Base-by-base conservation (phyloP, 2,113 vertebrate species). In the Hypocryptadius cinnamomeus region DNA sequence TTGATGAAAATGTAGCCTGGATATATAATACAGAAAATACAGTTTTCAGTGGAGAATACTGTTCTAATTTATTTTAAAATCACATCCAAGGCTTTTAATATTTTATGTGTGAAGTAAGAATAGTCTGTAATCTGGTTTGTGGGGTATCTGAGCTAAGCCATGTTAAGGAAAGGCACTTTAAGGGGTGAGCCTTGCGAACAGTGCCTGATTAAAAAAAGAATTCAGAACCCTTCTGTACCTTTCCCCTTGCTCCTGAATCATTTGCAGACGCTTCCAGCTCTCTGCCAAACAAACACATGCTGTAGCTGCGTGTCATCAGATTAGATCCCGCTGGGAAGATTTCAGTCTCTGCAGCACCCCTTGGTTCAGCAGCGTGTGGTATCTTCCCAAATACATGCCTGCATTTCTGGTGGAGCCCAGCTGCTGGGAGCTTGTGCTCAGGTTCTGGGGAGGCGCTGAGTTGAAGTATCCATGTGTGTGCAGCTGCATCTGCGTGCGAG, bases 351-450 rank as follows among this genome's bases (percentile, higher is more conserved):
- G 57, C 47, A 40, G 54, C 96, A 89, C 96, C 97, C 95, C 92
- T 96, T 89, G 82, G 79, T 76, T 74, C 85, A 96, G 68, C 91
- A 60, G 93, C 97, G 45, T 96, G 97, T 98, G 98, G 98, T 98
- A 98, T 89, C 71, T 96, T 98, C 98, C 97, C 91, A 93, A 96
- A 94, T 96, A 70, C 28, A 95, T 97, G 97, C 96, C 92, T 95
- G 95, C 97, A 64, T 97, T 88, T 96, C 96, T 97, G 96, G 85
- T 96, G 69, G 79, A 96, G 95, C 96, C 97, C 96, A 96, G 95
- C 96, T 96, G 93, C 96, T 81, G 94, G 96, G 87, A 96, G 97
- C 97, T 97, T 93, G 94, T 79, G 87, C 93, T 96, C 93, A 88
- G 97, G 94, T 96, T 96, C 95, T 89, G 91, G 84, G 94, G 91